These are phyloP conservation scores for Apistogramma diplotaenia DNA, from an alignment of 2,113 vertebrate genomes.

Conservation along the genomic window DNA sequence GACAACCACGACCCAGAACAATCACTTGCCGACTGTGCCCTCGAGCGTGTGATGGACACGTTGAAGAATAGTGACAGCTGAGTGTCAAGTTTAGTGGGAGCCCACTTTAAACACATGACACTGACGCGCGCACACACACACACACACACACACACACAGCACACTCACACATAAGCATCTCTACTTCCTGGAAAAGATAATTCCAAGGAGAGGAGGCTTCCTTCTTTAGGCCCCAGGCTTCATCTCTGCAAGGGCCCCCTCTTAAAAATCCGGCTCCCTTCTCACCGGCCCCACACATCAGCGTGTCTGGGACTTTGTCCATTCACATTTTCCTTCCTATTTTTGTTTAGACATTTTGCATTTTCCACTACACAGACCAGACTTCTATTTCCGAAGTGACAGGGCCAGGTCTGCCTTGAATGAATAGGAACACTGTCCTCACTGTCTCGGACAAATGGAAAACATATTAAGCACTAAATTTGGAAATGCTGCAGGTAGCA, in stretches of 20 bases:
- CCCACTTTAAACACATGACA: neutral
- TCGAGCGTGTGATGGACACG: neutral
- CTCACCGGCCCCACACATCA: neutral
- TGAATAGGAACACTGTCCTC: neutral
- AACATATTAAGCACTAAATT: neutral
- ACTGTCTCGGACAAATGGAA: neutral
- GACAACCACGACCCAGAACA: neutral
- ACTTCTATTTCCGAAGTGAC: neutral
- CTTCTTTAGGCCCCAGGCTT: constrained; percentile 13
- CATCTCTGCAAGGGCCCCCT: neutral
- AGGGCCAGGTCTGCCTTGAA: neutral
- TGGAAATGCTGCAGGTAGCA: neutral
- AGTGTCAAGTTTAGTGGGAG: neutral
- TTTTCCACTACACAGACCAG: neutral
- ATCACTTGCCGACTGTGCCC: neutral
- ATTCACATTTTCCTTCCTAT: neutral
- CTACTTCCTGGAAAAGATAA: constrained; percentile 38
- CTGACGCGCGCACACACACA: no score
- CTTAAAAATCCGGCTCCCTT: neutral
- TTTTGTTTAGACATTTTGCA: neutral
- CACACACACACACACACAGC: no score
- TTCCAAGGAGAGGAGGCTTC: neutral
- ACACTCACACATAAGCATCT: neutral
- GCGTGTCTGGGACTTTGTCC: neutral
- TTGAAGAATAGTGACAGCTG: constrained; percentile 6